Conservation (phyloP, 2,113 vertebrate genomes). For the Gymnorhina tibicen region DNA sequence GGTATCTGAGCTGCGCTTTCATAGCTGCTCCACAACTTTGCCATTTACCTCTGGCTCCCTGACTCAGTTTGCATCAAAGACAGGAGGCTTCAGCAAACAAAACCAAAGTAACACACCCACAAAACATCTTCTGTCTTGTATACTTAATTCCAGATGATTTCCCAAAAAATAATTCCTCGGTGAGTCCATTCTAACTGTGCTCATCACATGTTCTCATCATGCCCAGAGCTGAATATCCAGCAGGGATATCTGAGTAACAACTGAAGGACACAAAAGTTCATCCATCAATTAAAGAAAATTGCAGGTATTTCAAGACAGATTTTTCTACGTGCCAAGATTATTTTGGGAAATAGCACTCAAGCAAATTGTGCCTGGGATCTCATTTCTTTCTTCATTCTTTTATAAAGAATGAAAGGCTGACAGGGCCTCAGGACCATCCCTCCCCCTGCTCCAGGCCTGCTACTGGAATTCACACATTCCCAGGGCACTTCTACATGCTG, state of each 20-base stretch:
- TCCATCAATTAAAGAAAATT: neutral
- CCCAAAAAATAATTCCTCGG: neutral
- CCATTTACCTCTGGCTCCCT: neutral
- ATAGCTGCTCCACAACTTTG: neutral
- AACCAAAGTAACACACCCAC: neutral
- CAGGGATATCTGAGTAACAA: neutral
- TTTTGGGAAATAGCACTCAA: neutral
- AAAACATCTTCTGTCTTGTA: neutral
- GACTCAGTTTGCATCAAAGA: neutral
- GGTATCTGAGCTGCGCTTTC: neutral
- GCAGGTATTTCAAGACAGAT: neutral
- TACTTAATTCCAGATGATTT: neutral
- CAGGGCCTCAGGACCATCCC: neutral
- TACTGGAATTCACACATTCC: slow-evolving; percentile 54
- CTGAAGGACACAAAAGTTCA: neutral
- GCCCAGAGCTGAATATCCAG: neutral
- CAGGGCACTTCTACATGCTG: neutral
- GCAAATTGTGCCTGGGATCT: slow-evolving; percentile 1
- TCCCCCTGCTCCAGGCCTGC: neutral
- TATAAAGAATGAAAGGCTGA: neutral
- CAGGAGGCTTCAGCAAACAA: neutral
- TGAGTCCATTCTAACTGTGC: neutral
- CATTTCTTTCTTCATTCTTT: slow-evolving; percentile 13
- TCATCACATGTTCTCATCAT: neutral
- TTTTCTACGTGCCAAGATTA: slow-evolving; percentile 2